Conservation (phyloP, 2,888 invertebrate species). For the Exephanes ischioxanthus region DNA sequence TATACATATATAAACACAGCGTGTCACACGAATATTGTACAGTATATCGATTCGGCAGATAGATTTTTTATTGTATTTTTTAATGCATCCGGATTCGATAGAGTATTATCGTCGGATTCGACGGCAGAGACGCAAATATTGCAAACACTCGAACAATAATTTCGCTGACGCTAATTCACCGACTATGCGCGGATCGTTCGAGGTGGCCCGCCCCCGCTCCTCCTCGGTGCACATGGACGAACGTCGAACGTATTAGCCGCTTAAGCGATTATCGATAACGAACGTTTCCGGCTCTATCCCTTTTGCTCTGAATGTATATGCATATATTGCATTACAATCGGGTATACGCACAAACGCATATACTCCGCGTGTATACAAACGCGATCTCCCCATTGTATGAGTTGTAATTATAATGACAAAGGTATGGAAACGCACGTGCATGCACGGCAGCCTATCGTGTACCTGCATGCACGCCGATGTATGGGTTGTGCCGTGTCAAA, state of each 20-base stretch:
- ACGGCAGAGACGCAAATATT: slow-evolving; percentile 13
- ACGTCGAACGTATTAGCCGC: slow-evolving; percentile 34
- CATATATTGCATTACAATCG: slow-evolving; percentile 15
- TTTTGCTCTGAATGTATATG: neutral
- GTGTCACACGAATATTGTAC: neutral
- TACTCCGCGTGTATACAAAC: slow-evolving; percentile 2
- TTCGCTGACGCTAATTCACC: slow-evolving; percentile 26
- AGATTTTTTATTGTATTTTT: too few species aligned
- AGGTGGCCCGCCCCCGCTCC: neutral
- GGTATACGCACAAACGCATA: slow-evolving; percentile 4
- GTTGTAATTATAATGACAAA: slow-evolving; percentile 31
- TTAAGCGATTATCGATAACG: slow-evolving; percentile 43
- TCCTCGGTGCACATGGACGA: slow-evolving; percentile 6
- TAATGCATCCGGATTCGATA: neutral
- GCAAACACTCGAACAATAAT: slow-evolving; percentile 33
- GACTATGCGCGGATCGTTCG: slow-evolving; percentile 21
- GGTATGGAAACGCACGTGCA: slow-evolving; percentile 10
- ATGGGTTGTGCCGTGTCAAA: neutral
- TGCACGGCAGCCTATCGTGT: neutral
- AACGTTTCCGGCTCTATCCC: slow-evolving; percentile 33
- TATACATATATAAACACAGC: neutral
- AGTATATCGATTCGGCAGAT: neutral
- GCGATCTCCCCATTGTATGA: neutral
- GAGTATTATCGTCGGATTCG: neutral
- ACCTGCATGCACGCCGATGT: neutral